A percentile compares a stretch with the other conserved stretches of the same genome.
Evolutionary conservation across 2,113 vertebrate genomes (phyloP).

Genomic region (Diphyllodes magnificus): DNA sequence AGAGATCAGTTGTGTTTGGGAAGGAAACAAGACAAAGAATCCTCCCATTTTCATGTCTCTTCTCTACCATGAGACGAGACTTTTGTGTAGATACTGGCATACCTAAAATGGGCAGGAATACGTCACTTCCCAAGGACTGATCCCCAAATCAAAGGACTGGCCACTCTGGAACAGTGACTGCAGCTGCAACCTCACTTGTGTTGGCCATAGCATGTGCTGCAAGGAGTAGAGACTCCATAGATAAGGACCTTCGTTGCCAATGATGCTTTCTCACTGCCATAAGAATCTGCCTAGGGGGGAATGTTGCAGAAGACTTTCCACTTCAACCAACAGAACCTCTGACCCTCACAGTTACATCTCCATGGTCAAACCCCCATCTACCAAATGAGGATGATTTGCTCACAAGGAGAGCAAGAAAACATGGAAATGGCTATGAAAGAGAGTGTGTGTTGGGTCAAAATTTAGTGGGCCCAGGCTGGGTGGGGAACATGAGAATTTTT

Average conservation of each 20-base stretch:
- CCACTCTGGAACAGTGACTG: fast-evolving
- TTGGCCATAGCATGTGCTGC: not conserved
- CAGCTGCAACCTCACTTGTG: not conserved
- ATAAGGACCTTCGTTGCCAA: not conserved
- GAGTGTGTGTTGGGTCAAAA: not conserved
- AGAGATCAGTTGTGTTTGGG: not conserved
- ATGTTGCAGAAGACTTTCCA: not conserved
- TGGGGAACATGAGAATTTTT: not conserved
- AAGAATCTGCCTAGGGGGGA: not conserved
- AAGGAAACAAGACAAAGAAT: not conserved
- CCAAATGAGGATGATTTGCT: not conserved
- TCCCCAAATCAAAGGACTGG: not conserved
- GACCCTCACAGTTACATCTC: not conserved
- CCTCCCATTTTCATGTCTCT: not conserved
- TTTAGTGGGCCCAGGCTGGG: not conserved
- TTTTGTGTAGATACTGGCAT: not conserved
- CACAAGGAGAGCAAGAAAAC: not conserved
- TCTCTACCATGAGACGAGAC: not conserved
- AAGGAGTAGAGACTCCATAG: not conserved
- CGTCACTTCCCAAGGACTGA: not conserved
- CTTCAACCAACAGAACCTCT: not conserved
- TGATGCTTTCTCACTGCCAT: not conserved
- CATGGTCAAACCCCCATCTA: not conserved
- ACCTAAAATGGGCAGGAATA: not conserved
- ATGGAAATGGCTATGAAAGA: not conserved